Percentiles rank a stretch among this genome's conserved stretches.
These are phyloP conservation scores for Macrophya alboannulata DNA, from an alignment of 2,888 invertebrate species.

Conservation along the genomic window DNA sequence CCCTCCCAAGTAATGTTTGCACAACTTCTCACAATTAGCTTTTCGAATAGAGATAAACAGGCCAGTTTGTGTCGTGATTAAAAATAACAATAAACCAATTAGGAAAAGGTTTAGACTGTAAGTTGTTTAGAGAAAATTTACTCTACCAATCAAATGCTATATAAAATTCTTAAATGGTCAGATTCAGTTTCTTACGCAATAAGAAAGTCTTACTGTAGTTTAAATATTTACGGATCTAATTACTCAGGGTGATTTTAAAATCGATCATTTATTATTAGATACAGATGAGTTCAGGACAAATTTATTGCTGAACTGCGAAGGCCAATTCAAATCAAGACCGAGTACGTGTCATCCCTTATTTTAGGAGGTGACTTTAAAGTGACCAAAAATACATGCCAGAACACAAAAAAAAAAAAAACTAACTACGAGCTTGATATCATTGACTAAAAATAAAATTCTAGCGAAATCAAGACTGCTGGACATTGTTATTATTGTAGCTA, in stretches of 20 bases:
- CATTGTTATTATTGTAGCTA: background rate
- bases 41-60: constrained; percentile 23
- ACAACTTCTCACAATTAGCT: constrained; percentile 11
- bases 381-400: background rate
- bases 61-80: constrained; percentile 12
- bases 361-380: background rate
- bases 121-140: background rate
- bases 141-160: background rate
- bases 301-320: background rate
- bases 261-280: background rate
- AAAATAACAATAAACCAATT: constrained; percentile 26
- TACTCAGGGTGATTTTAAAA: background rate
- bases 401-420: background rate
- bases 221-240: constrained; percentile 10
- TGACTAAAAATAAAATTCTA: constrained; percentile 20
- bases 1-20: constrained; percentile 32
- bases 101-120: background rate
- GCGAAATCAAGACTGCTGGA: background rate
- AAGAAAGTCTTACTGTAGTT: background rate
- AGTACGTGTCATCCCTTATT: constrained; percentile 12
- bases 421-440: constrained; percentile 24
- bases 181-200: background rate
- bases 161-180: background rate
- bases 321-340: constrained; percentile 22
- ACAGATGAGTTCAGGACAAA: background rate